Evolutionary conservation across 1,140 invertebrate species (phyloP).

Genomic region (Pogonus chalceus): DNA sequence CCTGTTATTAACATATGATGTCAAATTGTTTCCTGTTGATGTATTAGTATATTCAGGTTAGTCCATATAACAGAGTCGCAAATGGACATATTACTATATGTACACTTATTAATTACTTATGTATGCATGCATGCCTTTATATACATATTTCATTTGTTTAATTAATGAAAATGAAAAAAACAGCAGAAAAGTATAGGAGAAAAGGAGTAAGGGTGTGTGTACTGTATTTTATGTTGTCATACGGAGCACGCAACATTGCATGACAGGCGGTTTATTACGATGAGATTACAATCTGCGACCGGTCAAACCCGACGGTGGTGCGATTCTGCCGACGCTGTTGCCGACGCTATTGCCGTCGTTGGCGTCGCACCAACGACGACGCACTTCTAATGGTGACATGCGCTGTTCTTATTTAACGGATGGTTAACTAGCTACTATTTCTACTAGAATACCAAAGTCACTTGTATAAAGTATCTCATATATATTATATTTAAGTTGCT

Average conservation of each 20-base stretch:
- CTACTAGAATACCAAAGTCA: no score
- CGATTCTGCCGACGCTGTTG: background rate
- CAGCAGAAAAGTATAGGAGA: slow-evolving; percentile 7
- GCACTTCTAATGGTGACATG: no score
- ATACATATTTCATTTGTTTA: slow-evolving; percentile 16
- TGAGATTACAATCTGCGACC: slow-evolving; percentile 13
- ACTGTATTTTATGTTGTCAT: slow-evolving; percentile 17
- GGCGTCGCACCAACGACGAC: no score
- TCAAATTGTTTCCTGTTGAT: no score
- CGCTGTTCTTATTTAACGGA: no score
- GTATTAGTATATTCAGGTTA: no score
- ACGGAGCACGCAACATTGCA: slow-evolving; percentile 16
- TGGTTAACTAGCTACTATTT: no score
- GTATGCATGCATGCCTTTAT: slow-evolving; percentile 11
- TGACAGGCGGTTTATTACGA: slow-evolving; percentile 17
- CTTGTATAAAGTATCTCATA: no score
- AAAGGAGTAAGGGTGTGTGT: slow-evolving; percentile 8
- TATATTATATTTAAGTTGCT: no score
- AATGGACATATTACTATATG: background rate
- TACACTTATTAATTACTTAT: slow-evolving; percentile 8
- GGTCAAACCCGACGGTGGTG: background rate
- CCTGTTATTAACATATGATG: no score
- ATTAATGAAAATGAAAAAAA: slow-evolving; percentile 17
- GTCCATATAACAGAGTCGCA: background rate
- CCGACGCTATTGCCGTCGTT: no score